phyloP scores from a whole-genome alignment of 2,113 vertebrate genomes.

The Sceloporus undulatus region DNA sequence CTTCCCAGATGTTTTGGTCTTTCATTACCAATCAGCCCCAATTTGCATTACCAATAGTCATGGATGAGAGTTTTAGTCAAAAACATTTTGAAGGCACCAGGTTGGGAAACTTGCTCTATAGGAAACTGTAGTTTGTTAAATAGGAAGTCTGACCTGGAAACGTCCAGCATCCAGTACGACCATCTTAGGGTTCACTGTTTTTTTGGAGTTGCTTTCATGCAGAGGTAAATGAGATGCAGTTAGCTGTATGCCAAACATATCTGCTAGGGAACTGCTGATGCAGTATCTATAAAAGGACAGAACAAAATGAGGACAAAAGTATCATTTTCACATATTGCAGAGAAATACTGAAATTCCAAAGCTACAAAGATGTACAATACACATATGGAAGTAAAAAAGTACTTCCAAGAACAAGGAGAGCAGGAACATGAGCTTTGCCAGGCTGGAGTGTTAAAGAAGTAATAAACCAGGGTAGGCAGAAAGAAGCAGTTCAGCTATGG shows the following conservation, averaged over 20 bases:
- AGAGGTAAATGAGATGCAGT: constrained; percentile 80
- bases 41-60: background rate
- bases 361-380: background rate
- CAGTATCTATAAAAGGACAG: constrained; percentile 74
- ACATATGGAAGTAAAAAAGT: background rate
- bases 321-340: fast-evolving
- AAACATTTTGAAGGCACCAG: background rate
- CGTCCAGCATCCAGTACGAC: constrained; percentile 69
- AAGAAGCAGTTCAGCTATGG: background rate
- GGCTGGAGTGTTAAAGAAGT: too few species aligned
- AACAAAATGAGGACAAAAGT: constrained; percentile 23
- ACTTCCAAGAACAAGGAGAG: background rate
- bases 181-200: constrained; percentile 61
- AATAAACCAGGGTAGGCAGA: too few species aligned
- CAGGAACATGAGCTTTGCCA: background rate
- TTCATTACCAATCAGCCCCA: background rate
- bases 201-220: constrained; percentile 50
- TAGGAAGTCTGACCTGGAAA: constrained; percentile 74
- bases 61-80: background rate
- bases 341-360: background rate
- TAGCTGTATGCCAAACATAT: constrained; percentile 74
- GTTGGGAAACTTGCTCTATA: background rate
- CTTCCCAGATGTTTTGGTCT: background rate
- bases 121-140: background rate
- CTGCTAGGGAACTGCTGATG: constrained; percentile 79